Evolutionary conservation across 2,113 vertebrate genomes (phyloP), one percentile per base, ranked within the genome.

Genomic region (Saguinus midas): DNA sequence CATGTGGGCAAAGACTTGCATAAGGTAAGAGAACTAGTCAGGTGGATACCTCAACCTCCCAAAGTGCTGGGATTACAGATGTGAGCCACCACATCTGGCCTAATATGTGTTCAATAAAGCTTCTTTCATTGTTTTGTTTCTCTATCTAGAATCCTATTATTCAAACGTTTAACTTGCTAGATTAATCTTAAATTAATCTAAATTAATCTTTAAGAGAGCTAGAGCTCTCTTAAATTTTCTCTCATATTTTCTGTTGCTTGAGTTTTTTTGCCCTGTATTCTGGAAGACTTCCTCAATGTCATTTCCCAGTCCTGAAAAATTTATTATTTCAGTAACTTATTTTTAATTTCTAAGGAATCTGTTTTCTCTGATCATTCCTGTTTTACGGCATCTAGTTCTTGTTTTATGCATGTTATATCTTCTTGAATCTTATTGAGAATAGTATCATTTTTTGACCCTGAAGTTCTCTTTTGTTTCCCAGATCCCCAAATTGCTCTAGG

Each of bases 381-480:
- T 68, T 93, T 94, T 61, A 6, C 81, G n/a, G 32, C 21, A 87
- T 72, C 57, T 88, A 68, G 16, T 85, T 80, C 68, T 90, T 92
- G 43, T 61, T 94, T 97, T 81, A 90, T 80, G 72, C 57, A 32
- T 61, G n/a, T 73, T 68, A 23, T 79, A 89, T 43, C 58, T 87
- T 96, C 52, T 91, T 79, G 52, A 94, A 66, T 96, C 68, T 90
- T 88, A n/a, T 27, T 87, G 55, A 90, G 21, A 87, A 48, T 61
- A 73, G 82, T 52, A 91, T 29, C 5, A 27, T 76, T 95, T 92
- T 40, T 50, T 92, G 61, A 20, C 55, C n/a, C 68, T 79, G 79
- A 89, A 94, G 58, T 91, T 96, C 45, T 82, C 40, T 96, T 91
- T 95, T 90, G 64, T 88, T 92, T 70, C 23, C 45, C 70, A 94